Evolutionary conservation across 2,113 vertebrate genomes (phyloP).

Genomic region (Eublepharis macularius): DNA sequence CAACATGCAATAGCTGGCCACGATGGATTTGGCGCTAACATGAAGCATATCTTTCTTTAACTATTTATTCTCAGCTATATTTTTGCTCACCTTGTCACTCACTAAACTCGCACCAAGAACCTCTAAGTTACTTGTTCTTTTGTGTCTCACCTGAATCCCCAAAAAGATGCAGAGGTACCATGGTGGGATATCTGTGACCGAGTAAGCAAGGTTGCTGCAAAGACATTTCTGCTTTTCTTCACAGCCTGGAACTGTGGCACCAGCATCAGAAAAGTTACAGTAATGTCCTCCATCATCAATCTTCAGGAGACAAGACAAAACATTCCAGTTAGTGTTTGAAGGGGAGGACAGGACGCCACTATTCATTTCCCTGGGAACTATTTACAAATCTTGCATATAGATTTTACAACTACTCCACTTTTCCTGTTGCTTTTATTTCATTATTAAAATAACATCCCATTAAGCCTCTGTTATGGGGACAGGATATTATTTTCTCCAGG

Average conservation of each 20-base stretch:
- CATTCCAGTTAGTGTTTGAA: not conserved
- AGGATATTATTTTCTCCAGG: no score
- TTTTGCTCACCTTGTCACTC: not conserved
- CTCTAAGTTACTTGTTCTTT: no score
- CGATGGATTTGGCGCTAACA: no score
- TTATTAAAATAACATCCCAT: no score
- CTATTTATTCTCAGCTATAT: not conserved
- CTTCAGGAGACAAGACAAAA: conserved; percentile 52
- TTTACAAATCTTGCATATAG: not conserved
- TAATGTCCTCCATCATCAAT: conserved; percentile 49
- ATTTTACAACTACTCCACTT: no score
- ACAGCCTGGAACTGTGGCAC: not conserved
- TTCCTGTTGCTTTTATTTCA: not conserved
- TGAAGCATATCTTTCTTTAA: not conserved
- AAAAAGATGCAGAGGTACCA: conserved; percentile 94
- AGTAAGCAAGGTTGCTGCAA: conserved; percentile 77
- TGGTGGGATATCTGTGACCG: conserved; percentile 85
- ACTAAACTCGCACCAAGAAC: no score
- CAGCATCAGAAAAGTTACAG: not conserved
- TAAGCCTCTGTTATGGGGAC: no score
- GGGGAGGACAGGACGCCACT: not conserved
- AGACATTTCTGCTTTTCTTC: not conserved
- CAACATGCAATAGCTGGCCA: no score
- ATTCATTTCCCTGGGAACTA: rapidly evolving
- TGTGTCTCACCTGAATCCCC: conserved; percentile 86